Percentiles rank a stretch among this genome's conserved stretches.
Conservation (phyloP, 2,888 invertebrate species). For the Ditylenchus weischeri region DNA sequence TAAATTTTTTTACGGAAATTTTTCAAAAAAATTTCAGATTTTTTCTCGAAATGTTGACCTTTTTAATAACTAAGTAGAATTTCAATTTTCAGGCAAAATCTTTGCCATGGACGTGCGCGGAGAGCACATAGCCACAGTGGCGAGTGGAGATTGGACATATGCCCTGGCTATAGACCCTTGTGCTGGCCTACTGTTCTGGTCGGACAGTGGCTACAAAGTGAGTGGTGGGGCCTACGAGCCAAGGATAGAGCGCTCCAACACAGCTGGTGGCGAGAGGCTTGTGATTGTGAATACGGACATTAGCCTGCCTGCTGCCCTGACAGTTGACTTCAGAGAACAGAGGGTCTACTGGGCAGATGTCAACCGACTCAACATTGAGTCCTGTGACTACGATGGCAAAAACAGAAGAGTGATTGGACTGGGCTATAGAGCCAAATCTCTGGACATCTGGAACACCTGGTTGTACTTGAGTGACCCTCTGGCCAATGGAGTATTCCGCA, state of each 20-base stretch:
- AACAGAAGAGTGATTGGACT: constrained; percentile 65
- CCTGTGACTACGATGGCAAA: constrained; percentile 80
- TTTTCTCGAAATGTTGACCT: constrained; percentile 16
- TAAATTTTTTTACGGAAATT: constrained; percentile 14
- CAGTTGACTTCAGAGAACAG: constrained; percentile 88
- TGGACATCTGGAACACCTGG: constrained; percentile 57
- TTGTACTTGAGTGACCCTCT: constrained; percentile 58
- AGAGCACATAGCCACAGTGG: constrained; percentile 69
- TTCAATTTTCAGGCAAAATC: constrained; percentile 72
- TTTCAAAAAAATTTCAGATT: not conserved
- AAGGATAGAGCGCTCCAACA: constrained; percentile 85
- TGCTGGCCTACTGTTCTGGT: constrained; percentile 85
- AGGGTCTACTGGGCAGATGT: constrained; percentile 91
- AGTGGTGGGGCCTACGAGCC: constrained; percentile 53
- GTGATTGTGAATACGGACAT: constrained; percentile 84
- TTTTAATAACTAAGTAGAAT: constrained; percentile 9
- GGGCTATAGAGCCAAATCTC: constrained; percentile 51
- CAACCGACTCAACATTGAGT: constrained; percentile 79
- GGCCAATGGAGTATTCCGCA: constrained; percentile 78
- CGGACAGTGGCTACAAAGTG: constrained; percentile 67
- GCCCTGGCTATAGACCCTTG: constrained; percentile 96
- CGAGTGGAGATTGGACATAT: constrained; percentile 83
- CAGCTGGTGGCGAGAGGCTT: constrained; percentile 76
- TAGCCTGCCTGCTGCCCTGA: constrained; percentile 89
- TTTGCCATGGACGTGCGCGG: constrained; percentile 90